phyloP scores from a whole-genome alignment of 2,113 vertebrate genomes.

The Physeter macrocephalus region DNA sequence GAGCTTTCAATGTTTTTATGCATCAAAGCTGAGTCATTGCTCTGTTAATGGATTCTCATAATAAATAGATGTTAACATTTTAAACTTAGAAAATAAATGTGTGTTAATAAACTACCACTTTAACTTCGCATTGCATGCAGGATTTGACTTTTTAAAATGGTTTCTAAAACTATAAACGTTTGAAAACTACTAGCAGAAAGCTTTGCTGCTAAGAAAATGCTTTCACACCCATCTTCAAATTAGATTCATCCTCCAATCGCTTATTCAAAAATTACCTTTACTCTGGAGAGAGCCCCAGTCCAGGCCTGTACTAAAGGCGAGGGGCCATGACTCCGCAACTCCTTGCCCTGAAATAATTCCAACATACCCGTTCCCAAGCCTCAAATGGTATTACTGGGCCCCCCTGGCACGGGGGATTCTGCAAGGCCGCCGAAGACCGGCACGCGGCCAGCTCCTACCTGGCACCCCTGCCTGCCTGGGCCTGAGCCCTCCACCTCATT shows the following conservation, averaged over 20 bases:
- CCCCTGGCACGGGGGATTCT: not conserved
- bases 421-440: not conserved
- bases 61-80: not conserved
- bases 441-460: not conserved
- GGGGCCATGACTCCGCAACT: not conserved
- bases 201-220: constrained; percentile 5
- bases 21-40: not conserved
- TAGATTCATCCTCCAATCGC: not conserved
- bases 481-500: not conserved
- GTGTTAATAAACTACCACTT: not conserved
- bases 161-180: constrained; percentile 5
- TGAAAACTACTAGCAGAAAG: not conserved
- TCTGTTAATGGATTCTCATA: not conserved
- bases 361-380: not conserved
- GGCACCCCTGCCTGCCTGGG: not conserved
- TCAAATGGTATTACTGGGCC: not conserved
- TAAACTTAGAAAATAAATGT: not conserved
- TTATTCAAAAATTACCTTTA: not conserved
- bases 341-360: not conserved
- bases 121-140: not conserved
- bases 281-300: not conserved
- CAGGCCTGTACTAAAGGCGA: not conserved
- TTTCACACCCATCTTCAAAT: not conserved
- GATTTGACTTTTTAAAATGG: constrained; percentile 4
- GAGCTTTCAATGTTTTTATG: not conserved